Percentiles rank a stretch among this genome's conserved stretches.
These are phyloP conservation scores for Galleria mellonella DNA, from an alignment of 1,140 invertebrate species.

Conservation along the genomic window DNA sequence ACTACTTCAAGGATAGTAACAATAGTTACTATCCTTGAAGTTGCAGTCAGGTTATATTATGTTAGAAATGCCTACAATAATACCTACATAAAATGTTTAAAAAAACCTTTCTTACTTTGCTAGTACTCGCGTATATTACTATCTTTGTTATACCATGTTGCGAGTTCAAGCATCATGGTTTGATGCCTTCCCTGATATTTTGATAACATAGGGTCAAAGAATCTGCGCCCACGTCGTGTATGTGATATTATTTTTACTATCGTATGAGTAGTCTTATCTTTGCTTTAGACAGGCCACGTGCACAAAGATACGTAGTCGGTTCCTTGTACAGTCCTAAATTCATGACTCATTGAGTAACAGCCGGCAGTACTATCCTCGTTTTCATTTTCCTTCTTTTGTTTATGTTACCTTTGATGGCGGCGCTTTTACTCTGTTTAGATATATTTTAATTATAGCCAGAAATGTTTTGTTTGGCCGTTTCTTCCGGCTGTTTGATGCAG, in stretches of 20 bases:
- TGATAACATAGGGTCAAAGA: constrained; percentile 1
- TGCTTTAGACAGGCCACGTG: not conserved
- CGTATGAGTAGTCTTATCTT: constrained; percentile 3
- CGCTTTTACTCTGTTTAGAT: constrained; percentile 14
- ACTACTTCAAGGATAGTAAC: too few relatives aligned
- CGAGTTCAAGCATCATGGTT: too few relatives aligned
- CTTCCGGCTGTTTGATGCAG: constrained; percentile 35
- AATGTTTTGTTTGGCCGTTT: constrained; percentile 33
- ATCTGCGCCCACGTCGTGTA: not conserved
- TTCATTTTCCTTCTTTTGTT: constrained; percentile 10
- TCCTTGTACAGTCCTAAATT: not conserved
- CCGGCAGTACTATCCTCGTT: constrained; percentile 5
- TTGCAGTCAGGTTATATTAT: too few relatives aligned
- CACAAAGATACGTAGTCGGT: not conserved
- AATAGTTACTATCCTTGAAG: too few relatives aligned
- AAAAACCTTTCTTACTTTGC: too few relatives aligned
- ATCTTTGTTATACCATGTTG: too few relatives aligned
- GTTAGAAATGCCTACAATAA: too few relatives aligned
- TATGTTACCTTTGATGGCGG: constrained; percentile 4
- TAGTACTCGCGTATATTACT: too few relatives aligned
- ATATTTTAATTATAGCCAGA: constrained; percentile 43
- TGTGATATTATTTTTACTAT: not conserved
- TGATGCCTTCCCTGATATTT: not conserved
- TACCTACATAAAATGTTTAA: too few relatives aligned
- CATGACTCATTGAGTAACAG: constrained; percentile 9